Evolutionary conservation across 2,888 invertebrate species (phyloP), one percentile per base, ranked within the genome.

Genomic region (Drosophila trichaetosa): DNA sequence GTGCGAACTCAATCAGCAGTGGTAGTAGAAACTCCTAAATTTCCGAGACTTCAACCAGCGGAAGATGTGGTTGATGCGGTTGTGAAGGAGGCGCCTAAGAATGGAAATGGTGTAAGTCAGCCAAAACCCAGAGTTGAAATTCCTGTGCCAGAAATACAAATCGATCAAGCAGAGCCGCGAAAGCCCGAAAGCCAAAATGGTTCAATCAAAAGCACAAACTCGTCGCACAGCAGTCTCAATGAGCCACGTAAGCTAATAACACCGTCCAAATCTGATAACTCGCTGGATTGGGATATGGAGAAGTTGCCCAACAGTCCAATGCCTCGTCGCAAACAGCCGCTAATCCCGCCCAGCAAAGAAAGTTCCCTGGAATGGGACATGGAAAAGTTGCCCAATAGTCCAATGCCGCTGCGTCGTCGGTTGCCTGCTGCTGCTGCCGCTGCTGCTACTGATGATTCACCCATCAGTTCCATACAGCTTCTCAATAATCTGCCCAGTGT

Each of bases 321-420:
- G 91, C 92, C 90, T 0, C 77, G 84, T 2, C 83, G 91, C 13
- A 84, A 75, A 42, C 78, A 79, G 3, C 46, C 46, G 2, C 27
- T 38, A 10, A 4, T 64, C 1, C 3, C 34, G 5, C 60, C 62
- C 51, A 78, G 71, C 31, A 87, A 89, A 29, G 84, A 86, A 49
- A 80, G 73, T 29, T 88, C 90, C 5, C 29, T 91, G 7, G 91
- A 91, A 59, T 91, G 91, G 91, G 87, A 91, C 59, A 91, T 91
- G 91, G 91, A 91, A n/a, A 89, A 91, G 48, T 38, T 91, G 16
- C 90, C 91, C 13, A 80, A 70, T 27, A 92, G 91, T 56, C 92
- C 92, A 16, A 91, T 92, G 91, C 89, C 90, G 6, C 68, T 82
- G 3, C 80, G 89, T 0, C 80, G 82, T 40, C 82, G 68, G 10